Conservation (phyloP, 2,888 invertebrate genomes). For the Thera britannica region DNA sequence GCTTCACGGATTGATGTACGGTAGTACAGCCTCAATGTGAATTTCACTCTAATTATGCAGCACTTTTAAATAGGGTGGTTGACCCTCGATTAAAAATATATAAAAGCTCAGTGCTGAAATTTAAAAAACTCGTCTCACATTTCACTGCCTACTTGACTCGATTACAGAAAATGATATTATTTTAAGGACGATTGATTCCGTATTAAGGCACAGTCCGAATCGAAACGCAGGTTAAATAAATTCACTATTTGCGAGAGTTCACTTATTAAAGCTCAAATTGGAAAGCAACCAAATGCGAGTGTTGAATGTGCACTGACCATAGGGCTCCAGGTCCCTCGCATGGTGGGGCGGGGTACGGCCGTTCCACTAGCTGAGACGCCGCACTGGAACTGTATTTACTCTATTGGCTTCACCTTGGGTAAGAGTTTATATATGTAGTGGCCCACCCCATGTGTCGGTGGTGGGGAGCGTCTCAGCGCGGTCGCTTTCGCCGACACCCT, state of each 20-base stretch:
- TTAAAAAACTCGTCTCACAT: not conserved
- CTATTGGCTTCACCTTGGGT: conserved; percentile 64
- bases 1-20: too few relatives aligned
- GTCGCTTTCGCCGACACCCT: conserved; percentile 70
- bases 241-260: conserved; percentile 8
- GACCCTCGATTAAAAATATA: not conserved
- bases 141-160: not conserved
- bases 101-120: not conserved
- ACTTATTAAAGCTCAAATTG: not conserved
- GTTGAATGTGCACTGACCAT: conserved; percentile 81
- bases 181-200: not conserved
- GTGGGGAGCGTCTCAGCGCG: conserved; percentile 57
- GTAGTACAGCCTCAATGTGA: too few relatives aligned
- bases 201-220: not conserved
- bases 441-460: conserved; percentile 63
- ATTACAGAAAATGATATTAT: not conserved
- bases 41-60: too few relatives aligned
- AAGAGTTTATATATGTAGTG: conserved; percentile 65
- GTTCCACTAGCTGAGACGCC: conserved; percentile 62
- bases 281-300: conserved; percentile 6
- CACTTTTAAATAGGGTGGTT: too few relatives aligned
- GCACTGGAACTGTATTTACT: conserved; percentile 74
- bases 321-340: conserved; percentile 86
- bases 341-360: conserved; percentile 77
- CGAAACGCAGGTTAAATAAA: not conserved